Base-by-base conservation (phyloP, 2,888 invertebrate species). In the Marronus borbonicus region DNA sequence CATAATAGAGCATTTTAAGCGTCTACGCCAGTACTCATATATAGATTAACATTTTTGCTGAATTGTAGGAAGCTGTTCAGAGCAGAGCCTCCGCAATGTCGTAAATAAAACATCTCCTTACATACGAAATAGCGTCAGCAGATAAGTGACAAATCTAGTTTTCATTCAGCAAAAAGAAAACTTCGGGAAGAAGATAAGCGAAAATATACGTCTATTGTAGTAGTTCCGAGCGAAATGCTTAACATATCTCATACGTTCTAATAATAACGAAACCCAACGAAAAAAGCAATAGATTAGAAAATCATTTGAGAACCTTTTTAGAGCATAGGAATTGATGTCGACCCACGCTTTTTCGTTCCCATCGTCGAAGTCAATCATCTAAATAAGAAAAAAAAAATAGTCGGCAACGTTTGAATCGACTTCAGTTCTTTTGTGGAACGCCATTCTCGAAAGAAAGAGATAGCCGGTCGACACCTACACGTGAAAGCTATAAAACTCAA, bases 281-380 rank as follows among this genome's bases (percentile, higher is more conserved):
- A 74, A 17, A 74, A 74, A 74, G 62, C 72, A 44, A 74, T 74
- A 74, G 72, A 74, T 74, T 74, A 74, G 72, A 74, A 74, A 74
- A 74, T 74, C 72, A 60, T 60, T 74, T 60, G 14, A 58, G 44
- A 39, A 24, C 44, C 36, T 44, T 49, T 74, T 20, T 36, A 14
- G 24, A 24, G 17, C 7, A 68, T 50, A 44, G 12, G 60, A 72
- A 39, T 74, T 39, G 39, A 60, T 70, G 17, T 12, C 60, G 31
- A 14, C 62, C 28, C 28, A 24, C 24, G 28, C 62, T 62, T 49
- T 68, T 68, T 24, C 28, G 12, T 12, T 44, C 44, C 12, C 44
- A 44, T 44, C 44, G 44, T 12, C 44, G 44, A 28, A 68, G 49
- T 50, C 28, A 68, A 68, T 50, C 68, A 50, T 50, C 28, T 50